Evolutionary conservation across 1,140 invertebrate genomes (phyloP), one percentile per base, ranked within the genome.

Genomic region (Paracyclopina nana): DNA sequence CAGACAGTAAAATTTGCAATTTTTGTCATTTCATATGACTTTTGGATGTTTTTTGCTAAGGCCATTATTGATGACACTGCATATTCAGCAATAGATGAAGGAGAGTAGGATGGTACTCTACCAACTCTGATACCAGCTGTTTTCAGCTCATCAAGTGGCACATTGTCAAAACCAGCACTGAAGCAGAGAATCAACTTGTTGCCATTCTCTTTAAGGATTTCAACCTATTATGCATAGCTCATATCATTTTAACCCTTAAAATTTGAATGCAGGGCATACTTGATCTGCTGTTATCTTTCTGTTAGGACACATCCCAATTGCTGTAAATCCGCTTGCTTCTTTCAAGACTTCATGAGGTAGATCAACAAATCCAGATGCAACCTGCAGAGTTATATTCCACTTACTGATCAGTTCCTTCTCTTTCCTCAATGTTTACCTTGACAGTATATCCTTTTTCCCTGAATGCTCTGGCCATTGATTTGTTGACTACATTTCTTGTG

Each of bases 11-110:
- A 50, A 38, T 50, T 31, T 20, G 48, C 48, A 18, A 18, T 14
- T 24, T 50, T 50, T 28, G 28, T 50, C 48, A 38, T 31, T 6
- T 30, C 48, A 31, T 50, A 50, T 16, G n/a, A 18, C 18, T 14
- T 41, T 9, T 50, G 48, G 16, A 30, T 38, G 48, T 50, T 50
- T 31, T 50, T 50, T 11, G 28, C 12, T n/a, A 50, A 29, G 14
- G 48, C 48, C 28, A 50, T 6, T 14, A 50, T 50, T 12, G 25
- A 30, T 4, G 48, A 20, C 3, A 50, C 38, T 16, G 48, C 48
- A 16, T 50, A 50, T 30, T 50, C 48, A 12, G 48, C 48, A n/a
- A 50, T 50, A 27, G 45, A 48, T 5, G 45, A 27, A 30, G 45
- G 45, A 6, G 45, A 48, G 22, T 48, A 48, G 6, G 45, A 48